A percentile compares a stretch with the other conserved stretches of the same genome.
These are phyloP conservation scores for Cryptocephalus moraei DNA, from an alignment of 2,888 invertebrate species.

Conservation along the genomic window DNA sequence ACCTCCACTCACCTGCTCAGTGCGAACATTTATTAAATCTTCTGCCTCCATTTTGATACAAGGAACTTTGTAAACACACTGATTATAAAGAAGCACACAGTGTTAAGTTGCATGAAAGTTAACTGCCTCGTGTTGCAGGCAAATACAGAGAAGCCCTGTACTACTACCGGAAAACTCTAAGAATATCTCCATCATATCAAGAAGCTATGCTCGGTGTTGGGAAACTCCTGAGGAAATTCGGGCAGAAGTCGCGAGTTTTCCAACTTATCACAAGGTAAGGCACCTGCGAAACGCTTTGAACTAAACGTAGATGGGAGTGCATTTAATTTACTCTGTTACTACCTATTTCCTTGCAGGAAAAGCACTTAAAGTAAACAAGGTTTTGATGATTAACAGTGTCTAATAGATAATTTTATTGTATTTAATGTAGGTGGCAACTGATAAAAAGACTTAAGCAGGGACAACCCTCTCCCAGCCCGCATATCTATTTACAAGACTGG, in stretches of 20 bases:
- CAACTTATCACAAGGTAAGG: constrained; percentile 54
- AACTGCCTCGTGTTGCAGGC: constrained; percentile 31
- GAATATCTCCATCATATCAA: constrained; percentile 43
- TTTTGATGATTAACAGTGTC: too few relatives aligned
- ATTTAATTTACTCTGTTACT: too few relatives aligned
- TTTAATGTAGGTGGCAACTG: constrained; percentile 42
- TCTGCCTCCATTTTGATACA: too few relatives aligned
- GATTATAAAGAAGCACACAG: too few relatives aligned
- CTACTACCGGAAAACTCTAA: constrained; percentile 47
- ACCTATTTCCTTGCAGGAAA: too few relatives aligned
- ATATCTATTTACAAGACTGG: constrained; percentile 45
- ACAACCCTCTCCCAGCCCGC: constrained; percentile 35
- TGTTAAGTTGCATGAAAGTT: not conserved
- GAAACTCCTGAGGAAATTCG: constrained; percentile 48
- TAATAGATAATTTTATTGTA: too few relatives aligned
- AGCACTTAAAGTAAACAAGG: too few relatives aligned
- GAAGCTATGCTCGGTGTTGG: constrained; percentile 51
- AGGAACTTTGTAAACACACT: too few relatives aligned
- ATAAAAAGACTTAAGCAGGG: constrained; percentile 40
- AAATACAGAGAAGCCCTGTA: constrained; percentile 43
- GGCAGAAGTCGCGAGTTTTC: constrained; percentile 55
- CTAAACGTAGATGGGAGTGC: too few relatives aligned
- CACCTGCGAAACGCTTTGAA: not conserved
- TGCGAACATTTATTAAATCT: too few relatives aligned
- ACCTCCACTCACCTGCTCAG: too few relatives aligned